phyloP scores from a whole-genome alignment of 1,140 invertebrate genomes.

The Hylyphantes graminicola region DNA sequence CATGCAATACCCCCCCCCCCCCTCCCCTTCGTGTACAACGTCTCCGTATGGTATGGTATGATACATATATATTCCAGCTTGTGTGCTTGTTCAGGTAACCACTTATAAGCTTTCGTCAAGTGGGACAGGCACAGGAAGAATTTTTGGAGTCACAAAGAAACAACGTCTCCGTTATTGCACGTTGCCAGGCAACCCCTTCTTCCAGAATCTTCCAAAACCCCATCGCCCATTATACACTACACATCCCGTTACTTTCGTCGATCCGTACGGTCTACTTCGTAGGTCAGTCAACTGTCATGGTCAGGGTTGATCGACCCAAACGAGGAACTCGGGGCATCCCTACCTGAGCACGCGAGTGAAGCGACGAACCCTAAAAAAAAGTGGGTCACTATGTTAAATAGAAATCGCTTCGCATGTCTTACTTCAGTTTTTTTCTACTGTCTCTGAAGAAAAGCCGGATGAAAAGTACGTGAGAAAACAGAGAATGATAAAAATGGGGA shows the following conservation, averaged over 20 bases:
- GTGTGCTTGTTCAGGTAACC: too few relatives aligned
- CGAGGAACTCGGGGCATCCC: constrained; percentile 12
- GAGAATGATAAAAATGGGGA: not conserved
- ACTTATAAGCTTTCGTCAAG: too few relatives aligned
- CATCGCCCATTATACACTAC: too few relatives aligned
- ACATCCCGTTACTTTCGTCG: constrained; percentile 17
- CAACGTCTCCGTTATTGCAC: too few relatives aligned
- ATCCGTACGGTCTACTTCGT: constrained; percentile 35
- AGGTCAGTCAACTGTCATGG: constrained; percentile 54
- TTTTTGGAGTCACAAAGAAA: too few relatives aligned
- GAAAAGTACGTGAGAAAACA: constrained; percentile 11
- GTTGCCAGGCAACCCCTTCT: not conserved
- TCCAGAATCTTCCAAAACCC: not conserved
- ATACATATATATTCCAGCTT: too few relatives aligned
- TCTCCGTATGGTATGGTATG: too few relatives aligned
- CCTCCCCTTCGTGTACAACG: too few relatives aligned
- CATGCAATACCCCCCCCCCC: too few relatives aligned
- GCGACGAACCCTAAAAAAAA: constrained; percentile 16
- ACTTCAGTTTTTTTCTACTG: too few relatives aligned
- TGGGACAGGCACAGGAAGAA: too few relatives aligned
- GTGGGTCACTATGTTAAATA: constrained; percentile 48
- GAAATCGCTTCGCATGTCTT: not conserved
- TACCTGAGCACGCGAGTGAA: not conserved
- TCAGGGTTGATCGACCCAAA: constrained; percentile 54
- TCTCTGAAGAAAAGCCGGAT: constrained; percentile 4